These are phyloP conservation scores for Cantharis flavilabris DNA, from an alignment of 2,888 invertebrate species.

Conservation along the genomic window DNA sequence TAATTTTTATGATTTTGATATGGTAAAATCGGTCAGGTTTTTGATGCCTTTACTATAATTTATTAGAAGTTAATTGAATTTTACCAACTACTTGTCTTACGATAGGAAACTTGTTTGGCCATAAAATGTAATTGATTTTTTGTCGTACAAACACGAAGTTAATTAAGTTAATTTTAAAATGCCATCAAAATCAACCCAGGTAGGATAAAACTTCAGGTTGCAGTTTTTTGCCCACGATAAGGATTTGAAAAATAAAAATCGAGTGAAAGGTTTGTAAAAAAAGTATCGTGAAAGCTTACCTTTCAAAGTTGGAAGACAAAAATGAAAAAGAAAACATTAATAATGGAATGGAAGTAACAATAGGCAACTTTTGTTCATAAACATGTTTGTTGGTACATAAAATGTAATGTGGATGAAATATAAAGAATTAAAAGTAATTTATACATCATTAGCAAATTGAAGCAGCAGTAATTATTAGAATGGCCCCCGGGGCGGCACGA, in stretches of 20 bases:
- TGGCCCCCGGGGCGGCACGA: conserved; percentile 34
- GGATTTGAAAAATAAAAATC: background rate
- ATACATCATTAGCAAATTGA: conserved; percentile 39
- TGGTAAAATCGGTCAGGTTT: conserved; percentile 3
- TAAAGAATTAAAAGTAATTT: conserved; percentile 24
- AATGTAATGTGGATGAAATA: background rate
- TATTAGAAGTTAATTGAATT: conserved; percentile 2
- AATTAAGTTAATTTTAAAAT: background rate
- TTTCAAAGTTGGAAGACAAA: background rate
- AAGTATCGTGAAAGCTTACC: background rate
- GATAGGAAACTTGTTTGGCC: background rate
- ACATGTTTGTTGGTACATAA: background rate
- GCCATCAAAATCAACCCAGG: background rate
- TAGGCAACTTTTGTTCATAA: background rate
- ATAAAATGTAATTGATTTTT: background rate
- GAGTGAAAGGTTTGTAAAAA: background rate
- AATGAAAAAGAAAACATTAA: background rate
- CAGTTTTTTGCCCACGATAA: background rate
- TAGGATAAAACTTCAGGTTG: background rate
- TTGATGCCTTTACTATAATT: conserved; percentile 4
- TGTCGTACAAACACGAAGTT: background rate
- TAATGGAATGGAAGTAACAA: background rate
- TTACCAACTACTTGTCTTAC: background rate
- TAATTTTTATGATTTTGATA: conserved; percentile 14
- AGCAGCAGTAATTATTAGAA: conserved; percentile 33